Evolutionary conservation across 2,888 invertebrate genomes (phyloP).

Genomic region (Nomada ferruginata): DNA sequence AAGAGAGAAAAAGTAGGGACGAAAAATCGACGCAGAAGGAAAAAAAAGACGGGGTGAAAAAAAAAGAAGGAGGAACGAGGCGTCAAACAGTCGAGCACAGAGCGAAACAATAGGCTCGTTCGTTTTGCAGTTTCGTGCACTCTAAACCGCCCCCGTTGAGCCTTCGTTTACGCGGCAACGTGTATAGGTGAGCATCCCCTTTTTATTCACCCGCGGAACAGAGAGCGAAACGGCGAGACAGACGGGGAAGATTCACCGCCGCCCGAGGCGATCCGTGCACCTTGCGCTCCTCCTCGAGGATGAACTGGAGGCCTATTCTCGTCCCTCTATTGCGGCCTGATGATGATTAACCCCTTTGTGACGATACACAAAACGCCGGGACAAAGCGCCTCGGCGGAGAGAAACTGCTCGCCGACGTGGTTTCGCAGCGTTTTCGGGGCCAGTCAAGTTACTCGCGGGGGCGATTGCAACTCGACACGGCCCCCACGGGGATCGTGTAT

Average conservation of each 20-base stretch:
- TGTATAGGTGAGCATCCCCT: conserved; percentile 61
- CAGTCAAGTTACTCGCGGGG: conserved; percentile 1
- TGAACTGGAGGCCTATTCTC: conserved; percentile 54
- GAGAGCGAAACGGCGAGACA: not conserved
- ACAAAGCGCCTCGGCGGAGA: conserved; percentile 37
- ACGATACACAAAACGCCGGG: conserved; percentile 34
- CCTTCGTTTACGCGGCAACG: conserved; percentile 68
- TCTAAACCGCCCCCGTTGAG: conserved; percentile 60
- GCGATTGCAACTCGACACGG: conserved; percentile 16
- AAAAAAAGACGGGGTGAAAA: not conserved
- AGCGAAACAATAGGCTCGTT: conserved; percentile 67
- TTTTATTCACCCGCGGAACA: conserved; percentile 39
- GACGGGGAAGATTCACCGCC: not conserved
- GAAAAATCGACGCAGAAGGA: not conserved
- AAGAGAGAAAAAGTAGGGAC: not conserved
- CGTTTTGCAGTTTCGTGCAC: conserved; percentile 67
- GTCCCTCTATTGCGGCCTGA: conserved; percentile 58
- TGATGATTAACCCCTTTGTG: conserved; percentile 69
- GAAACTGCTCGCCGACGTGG: conserved; percentile 17
- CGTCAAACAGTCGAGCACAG: conserved; percentile 61
- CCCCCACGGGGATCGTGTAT: conserved; percentile 23
- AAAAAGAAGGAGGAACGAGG: conserved; percentile 23
- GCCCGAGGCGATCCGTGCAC: conserved; percentile 44
- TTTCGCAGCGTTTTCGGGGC: conserved; percentile 10
- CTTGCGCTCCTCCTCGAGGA: conserved; percentile 57